A percentile compares a stretch with the other conserved stretches of the same genome.
These are phyloP conservation scores for Umimayanthus kanabou DNA, from an alignment of 92 coral and sea anemone genomes.

Conservation along the genomic window DNA sequence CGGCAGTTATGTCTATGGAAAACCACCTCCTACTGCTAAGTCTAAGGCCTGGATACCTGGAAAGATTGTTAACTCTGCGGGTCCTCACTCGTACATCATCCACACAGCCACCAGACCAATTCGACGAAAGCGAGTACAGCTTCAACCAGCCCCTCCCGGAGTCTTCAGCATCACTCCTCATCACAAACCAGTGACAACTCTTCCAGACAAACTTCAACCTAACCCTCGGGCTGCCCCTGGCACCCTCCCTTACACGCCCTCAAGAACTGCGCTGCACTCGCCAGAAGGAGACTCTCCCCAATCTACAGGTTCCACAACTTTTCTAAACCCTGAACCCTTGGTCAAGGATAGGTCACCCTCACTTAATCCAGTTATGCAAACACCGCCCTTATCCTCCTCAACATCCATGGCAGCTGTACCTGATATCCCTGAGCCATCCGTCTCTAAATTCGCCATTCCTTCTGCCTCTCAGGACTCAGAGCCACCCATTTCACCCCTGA, in stretches of 20 bases:
- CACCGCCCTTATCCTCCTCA: neutral
- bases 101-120: slow-evolving; percentile 20
- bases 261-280: neutral
- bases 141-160: slow-evolving; percentile 12
- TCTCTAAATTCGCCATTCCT: neutral
- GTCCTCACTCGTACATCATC: slow-evolving; percentile 47
- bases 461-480: neutral
- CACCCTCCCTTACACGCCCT: slow-evolving; percentile 18
- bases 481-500: slow-evolving; percentile 14
- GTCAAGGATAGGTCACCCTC: too few species aligned
- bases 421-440: slow-evolving; percentile 4
- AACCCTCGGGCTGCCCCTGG: neutral
- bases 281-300: slow-evolving; percentile 1
- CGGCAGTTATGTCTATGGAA: slow-evolving; percentile 11
- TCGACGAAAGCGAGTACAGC: slow-evolving; percentile 42
- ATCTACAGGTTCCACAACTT: slow-evolving; percentile 9
- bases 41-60: slow-evolving; percentile 54
- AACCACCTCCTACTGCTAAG: slow-evolving; percentile 32
- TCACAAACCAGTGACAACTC: slow-evolving; percentile 28
- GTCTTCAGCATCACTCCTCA: slow-evolving; percentile 5
- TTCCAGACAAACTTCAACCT: slow-evolving; percentile 32
- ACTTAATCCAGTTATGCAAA: too few species aligned
- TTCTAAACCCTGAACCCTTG: too few species aligned
- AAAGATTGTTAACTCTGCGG: slow-evolving; percentile 24
- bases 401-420: neutral